Percentiles rank a stretch among this genome's conserved stretches.
These are phyloP conservation scores for Stenoptilia bipunctidactyla DNA, from an alignment of 2,888 invertebrate species.

Conservation along the genomic window DNA sequence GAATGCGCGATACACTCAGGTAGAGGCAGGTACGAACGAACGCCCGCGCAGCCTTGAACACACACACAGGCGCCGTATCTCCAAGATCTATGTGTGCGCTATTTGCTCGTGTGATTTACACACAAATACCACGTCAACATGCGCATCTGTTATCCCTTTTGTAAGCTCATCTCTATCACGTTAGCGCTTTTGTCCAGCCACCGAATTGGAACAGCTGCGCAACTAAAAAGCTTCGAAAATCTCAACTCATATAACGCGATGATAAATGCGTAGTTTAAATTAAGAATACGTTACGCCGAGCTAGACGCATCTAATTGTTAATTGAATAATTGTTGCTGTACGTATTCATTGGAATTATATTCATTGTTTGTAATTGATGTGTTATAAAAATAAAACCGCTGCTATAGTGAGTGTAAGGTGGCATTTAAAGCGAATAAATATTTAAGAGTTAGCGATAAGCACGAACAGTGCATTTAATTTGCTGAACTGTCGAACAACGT, in stretches of 20 bases:
- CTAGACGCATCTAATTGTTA: slow-evolving; percentile 30
- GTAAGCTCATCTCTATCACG: slow-evolving; percentile 44
- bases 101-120: slow-evolving; percentile 64
- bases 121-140: slow-evolving; percentile 48
- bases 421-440: no score
- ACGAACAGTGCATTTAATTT: no score
- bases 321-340: slow-evolving; percentile 24
- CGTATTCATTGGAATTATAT: no score
- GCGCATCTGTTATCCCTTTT: slow-evolving; percentile 58
- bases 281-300: slow-evolving; percentile 14
- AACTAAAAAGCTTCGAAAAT: slow-evolving; percentile 28
- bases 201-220: slow-evolving; percentile 46
- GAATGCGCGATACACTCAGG: slow-evolving; percentile 53
- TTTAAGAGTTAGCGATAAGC: no score
- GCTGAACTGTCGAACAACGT: no score
- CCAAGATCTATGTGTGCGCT: slow-evolving; percentile 32
- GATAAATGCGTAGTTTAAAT: background rate
- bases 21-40: slow-evolving; percentile 22
- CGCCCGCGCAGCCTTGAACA: slow-evolving; percentile 28
- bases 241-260: background rate
- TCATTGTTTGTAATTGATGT: no score
- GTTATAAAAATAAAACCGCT: no score
- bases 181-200: slow-evolving; percentile 50
- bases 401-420: no score
- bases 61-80: slow-evolving; percentile 7